A percentile compares a stretch with the other conserved stretches of the same genome.
These are phyloP conservation scores for Atethmia centrago DNA, from an alignment of 2,888 invertebrate species.

Conservation along the genomic window DNA sequence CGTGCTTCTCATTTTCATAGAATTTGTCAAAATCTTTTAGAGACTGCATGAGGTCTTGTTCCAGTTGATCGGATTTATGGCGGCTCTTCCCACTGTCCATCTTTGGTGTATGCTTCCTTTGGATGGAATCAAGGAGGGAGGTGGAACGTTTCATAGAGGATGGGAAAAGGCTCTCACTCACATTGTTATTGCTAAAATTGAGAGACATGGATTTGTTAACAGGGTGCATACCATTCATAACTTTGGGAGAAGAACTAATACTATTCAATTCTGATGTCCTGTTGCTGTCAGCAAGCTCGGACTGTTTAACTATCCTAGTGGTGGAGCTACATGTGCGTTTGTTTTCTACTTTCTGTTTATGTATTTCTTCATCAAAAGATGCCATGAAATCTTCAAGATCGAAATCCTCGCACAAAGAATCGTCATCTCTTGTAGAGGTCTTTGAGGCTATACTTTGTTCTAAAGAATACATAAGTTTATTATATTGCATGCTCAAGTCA, in stretches of 20 bases:
- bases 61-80: slow-evolving; percentile 86
- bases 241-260: slow-evolving; percentile 81
- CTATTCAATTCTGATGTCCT: slow-evolving; percentile 80
- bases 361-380: slow-evolving; percentile 92
- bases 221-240: slow-evolving; percentile 82
- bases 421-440: slow-evolving; percentile 86
- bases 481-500: slow-evolving; percentile 87
- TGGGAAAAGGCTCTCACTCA: slow-evolving; percentile 86
- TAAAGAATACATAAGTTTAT: slow-evolving; percentile 89
- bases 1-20: slow-evolving; percentile 84
- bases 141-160: slow-evolving; percentile 90
- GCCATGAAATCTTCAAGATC: slow-evolving; percentile 92
- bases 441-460: slow-evolving; percentile 88
- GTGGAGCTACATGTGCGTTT: slow-evolving; percentile 88
- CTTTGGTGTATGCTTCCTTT: slow-evolving; percentile 82
- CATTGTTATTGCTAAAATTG: slow-evolving; percentile 90
- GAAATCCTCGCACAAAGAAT: slow-evolving; percentile 91
- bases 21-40: slow-evolving; percentile 88
- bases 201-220: slow-evolving; percentile 90
- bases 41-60: slow-evolving; percentile 88
- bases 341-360: slow-evolving; percentile 84
- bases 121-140: slow-evolving; percentile 90
- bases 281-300: slow-evolving; percentile 80
- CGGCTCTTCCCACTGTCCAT: slow-evolving; percentile 82
- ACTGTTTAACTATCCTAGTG: slow-evolving; percentile 85